Conservation (phyloP, 1,140 invertebrate species). For the Brachionus angularis region DNA sequence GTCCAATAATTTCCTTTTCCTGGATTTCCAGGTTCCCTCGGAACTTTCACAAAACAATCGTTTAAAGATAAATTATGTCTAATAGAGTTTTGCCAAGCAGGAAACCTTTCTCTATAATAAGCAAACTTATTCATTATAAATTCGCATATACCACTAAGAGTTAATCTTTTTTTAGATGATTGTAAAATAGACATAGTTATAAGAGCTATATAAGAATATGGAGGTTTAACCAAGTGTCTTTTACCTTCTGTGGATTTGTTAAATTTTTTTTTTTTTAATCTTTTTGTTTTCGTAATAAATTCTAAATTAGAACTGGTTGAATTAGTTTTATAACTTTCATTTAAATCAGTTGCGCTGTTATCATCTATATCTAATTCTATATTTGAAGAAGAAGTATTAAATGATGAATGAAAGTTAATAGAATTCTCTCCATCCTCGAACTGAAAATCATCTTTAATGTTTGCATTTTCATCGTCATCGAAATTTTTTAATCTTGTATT, state of each 20-base stretch:
- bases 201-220: constrained; percentile 93
- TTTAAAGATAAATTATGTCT: constrained; percentile 94
- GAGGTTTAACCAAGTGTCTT: constrained; percentile 71
- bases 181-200: constrained; percentile 97
- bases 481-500: too few species aligned
- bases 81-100: constrained; percentile 74
- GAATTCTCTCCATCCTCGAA: too few species aligned
- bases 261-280: neutral
- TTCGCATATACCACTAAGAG: constrained; percentile 93
- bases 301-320: too few species aligned
- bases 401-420: too few species aligned
- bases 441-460: too few species aligned
- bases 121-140: constrained; percentile 93
- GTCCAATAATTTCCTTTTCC: constrained; percentile 99
- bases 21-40: constrained; percentile 92
- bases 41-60: constrained; percentile 98
- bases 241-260: neutral
- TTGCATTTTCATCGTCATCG: too few species aligned
- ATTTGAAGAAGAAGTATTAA: too few species aligned
- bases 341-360: too few species aligned
- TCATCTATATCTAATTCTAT: too few species aligned
- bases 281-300: neutral
- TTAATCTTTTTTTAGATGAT: constrained; percentile 91
- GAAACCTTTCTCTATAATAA: constrained; percentile 58
- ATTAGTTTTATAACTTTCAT: too few species aligned